Percentiles rank a stretch among this genome's conserved stretches.
Conservation (phyloP, 2,888 invertebrate genomes). For the Sesamia inferens region DNA sequence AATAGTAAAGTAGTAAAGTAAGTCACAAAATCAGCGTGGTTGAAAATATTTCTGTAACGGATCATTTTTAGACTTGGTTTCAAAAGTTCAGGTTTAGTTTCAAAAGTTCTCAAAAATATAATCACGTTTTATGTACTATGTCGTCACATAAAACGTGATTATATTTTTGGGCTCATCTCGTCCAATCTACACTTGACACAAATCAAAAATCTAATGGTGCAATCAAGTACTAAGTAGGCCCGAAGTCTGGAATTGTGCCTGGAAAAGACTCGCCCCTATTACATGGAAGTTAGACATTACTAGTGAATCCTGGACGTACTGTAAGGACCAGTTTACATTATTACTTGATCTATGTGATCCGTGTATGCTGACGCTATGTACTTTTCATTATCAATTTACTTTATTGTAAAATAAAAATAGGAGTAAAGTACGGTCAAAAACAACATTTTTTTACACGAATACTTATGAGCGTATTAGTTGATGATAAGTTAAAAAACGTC, state of each 20-base stretch:
- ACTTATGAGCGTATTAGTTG: too few relatives aligned
- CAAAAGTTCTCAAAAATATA: too few relatives aligned
- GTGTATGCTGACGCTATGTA: background rate
- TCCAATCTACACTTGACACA: constrained; percentile 9
- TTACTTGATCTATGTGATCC: background rate
- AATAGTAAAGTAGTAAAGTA: too few relatives aligned
- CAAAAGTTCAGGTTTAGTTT: too few relatives aligned
- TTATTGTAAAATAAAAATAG: too few relatives aligned
- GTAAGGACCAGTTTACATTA: background rate
- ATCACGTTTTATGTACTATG: too few relatives aligned
- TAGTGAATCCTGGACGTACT: background rate
- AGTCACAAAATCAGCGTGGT: too few relatives aligned
- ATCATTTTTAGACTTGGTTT: background rate
- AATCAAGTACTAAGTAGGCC: background rate
- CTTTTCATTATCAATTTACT: background rate
- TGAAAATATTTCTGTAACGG: too few relatives aligned
- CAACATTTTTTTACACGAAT: too few relatives aligned
- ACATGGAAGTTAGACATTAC: background rate
- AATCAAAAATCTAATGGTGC: background rate
- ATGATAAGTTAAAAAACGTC: too few relatives aligned
- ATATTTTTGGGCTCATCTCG: background rate
- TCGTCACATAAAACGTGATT: background rate
- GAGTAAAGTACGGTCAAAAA: too few relatives aligned
- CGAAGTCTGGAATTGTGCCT: background rate
- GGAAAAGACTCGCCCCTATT: background rate